Evolutionary conservation across 2,113 vertebrate species (phyloP), one percentile per base, ranked within the genome.

Genomic region (Micronisus gabar): DNA sequence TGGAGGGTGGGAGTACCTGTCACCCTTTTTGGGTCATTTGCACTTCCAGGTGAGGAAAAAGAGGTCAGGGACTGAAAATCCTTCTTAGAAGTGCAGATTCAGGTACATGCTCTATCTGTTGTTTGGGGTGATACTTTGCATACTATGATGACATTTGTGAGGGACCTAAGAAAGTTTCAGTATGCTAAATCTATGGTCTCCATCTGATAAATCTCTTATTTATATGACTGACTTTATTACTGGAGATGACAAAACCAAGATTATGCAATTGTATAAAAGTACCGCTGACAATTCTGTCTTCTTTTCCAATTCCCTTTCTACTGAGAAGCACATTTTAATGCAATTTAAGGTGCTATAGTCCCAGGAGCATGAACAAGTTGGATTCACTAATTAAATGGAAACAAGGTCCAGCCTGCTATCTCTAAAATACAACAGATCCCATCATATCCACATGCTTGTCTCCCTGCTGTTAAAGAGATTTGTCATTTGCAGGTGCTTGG

Each of bases 321-420:
- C 23, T 2, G 47, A 84, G 86, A 91, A 63, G 30, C 20, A 9
- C 61, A 43, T 86, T 81, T 67, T 62, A 86, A 88, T 84, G 40
- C 61, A 79, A 7, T 81, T 86, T 74, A 47, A 75, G 81, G 52
- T 87, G 68, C 48, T 63, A 0, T 18, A n/a, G n/a, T 66, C 50
- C 70, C 59, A 53, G 43, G 5, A 81, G 11, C 34, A 9, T 29
- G 73, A 68, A 88, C 18, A 81, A 86, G 67, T 88, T 83, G 43
- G 66, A 93, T 93, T 93, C 36, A 26, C 80, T 93, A 94, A 88
- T 92, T 90, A 92, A 91, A 74, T 25, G 40, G 72, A 86, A 93
- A 81, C 53, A 74, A 93, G 73, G 86, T 81, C 90, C 83, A 92
- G 83, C 61, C 48, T 86, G 61, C 56, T 75, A 16, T 43, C 76